phyloP scores from a whole-genome alignment of 2,888 invertebrate species.

The Melanotus villosus region DNA sequence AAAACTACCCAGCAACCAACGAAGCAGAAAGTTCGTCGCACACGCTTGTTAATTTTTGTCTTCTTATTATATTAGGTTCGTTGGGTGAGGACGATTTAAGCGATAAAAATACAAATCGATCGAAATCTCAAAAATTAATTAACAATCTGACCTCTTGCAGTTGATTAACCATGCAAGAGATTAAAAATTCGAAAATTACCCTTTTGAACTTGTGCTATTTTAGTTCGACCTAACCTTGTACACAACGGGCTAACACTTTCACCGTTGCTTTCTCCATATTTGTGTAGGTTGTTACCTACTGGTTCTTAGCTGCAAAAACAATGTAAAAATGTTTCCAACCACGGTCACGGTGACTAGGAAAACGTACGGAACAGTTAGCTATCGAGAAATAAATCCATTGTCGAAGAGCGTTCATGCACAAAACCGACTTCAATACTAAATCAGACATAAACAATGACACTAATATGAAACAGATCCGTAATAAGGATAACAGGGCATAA shows the following conservation, averaged over 20 bases:
- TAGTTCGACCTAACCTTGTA: slow-evolving; percentile 13
- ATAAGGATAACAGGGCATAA: slow-evolving; percentile 13
- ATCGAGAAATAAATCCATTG: slow-evolving; percentile 30
- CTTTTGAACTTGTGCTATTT: slow-evolving; percentile 28
- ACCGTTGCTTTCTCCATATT: slow-evolving; percentile 37
- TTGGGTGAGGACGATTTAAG: too few species aligned
- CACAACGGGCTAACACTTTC: slow-evolving; percentile 24
- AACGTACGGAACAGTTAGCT: slow-evolving; percentile 3
- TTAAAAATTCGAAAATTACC: too few species aligned
- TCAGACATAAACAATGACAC: slow-evolving; percentile 36
- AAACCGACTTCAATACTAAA: slow-evolving; percentile 33
- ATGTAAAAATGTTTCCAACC: slow-evolving; percentile 24
- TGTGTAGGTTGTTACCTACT: slow-evolving; percentile 12
- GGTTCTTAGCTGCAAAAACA: slow-evolving; percentile 21
- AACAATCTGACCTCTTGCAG: too few species aligned
- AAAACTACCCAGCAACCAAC: background rate
- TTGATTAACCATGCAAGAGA: too few species aligned
- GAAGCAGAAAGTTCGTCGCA: slow-evolving; percentile 10
- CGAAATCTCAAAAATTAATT: too few species aligned
- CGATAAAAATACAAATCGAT: too few species aligned
- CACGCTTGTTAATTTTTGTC: too few species aligned
- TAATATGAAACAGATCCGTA: slow-evolving; percentile 15
- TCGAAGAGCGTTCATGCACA: slow-evolving; percentile 37
- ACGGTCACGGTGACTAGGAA: slow-evolving; percentile 31
- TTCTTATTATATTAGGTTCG: too few species aligned